Base-by-base conservation (phyloP, 2,797 vertebrate genomes). In the Pteropus rufus region DNA sequence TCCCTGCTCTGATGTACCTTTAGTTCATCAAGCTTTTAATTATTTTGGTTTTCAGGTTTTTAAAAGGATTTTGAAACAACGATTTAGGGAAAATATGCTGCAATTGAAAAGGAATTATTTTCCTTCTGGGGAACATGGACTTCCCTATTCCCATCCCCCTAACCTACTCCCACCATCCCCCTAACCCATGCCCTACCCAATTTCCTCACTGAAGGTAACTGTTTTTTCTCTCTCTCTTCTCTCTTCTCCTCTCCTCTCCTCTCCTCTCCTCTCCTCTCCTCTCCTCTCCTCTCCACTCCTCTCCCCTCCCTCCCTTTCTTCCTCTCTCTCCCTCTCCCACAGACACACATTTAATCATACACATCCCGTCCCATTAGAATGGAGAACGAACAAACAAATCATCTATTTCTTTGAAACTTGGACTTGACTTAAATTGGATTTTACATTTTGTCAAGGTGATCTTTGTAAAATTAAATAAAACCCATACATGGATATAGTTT, bases 11-110 rank as follows among this genome's bases (percentile, higher is more conserved):
- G 24, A 89, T 12, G 15, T 82, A 94, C 94, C 64, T 80, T 5
- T 77, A 46, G 39, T 83, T 97, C n/a, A 82, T 73, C 73, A 94
- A 72, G 34, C 15, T 85, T 94, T 67, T 79, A 58, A 86, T 83
- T 87, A 92, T 60, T 60, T 87, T 79, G 26, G 52, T 49, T 97
- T 89, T 86, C 12, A 60, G 44, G 60, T 52, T 73, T 54, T 44
- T 2, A 69, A 39, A 39, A 86, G 24, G 29, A 15, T 79, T 84
- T 73, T 64, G 49, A 85, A 90, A 62, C n/a, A 65, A 60, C 7
- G 75, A 16, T 81, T 91, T 60, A 84, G n/a, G n/a, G 31, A 49
- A 67, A 73, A 83, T 46, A 49, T 24, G 64, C 9, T 81, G 36
- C n/a, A 56, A 69, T 39, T 52, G 34, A 67, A 91, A 70, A 54